Conservation (phyloP, 2,113 vertebrate genomes). For the Cettia cetti region DNA sequence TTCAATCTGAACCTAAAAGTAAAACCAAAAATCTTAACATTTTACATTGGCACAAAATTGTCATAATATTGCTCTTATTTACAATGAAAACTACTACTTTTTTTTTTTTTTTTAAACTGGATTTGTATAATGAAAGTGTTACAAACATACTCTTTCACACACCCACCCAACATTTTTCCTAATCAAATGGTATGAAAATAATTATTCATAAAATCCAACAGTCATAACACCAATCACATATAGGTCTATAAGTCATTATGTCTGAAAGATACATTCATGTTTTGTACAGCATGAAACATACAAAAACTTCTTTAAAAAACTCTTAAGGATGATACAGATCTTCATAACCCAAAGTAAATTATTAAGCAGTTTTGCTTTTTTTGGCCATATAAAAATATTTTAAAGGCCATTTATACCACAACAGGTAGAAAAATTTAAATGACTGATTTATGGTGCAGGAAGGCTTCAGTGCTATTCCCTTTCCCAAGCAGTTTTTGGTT, state of each 20-base stretch:
- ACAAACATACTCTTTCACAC: conserved; percentile 47
- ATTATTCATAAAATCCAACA: conserved; percentile 71
- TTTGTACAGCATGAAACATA: conserved; percentile 79
- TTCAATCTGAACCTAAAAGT: conserved; percentile 53
- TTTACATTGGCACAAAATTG: conserved; percentile 66
- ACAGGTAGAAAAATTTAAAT: conserved; percentile 53
- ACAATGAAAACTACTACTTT: conserved; percentile 53
- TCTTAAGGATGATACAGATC: conserved; percentile 64
- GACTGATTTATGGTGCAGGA: conserved; percentile 11
- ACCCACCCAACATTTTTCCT: conserved; percentile 36
- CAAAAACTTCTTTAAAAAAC: conserved; percentile 63
- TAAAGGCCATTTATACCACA: conserved; percentile 73
- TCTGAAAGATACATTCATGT: conserved; percentile 79
- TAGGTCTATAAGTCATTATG: conserved; percentile 59
- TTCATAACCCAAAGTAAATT: conserved; percentile 66
- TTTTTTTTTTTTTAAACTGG: conserved; percentile 54
- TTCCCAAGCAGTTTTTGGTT: conserved; percentile 27
- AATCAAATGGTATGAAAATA: conserved; percentile 73
- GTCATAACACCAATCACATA: conserved; percentile 64
- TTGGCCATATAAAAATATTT: conserved; percentile 77
- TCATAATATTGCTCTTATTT: conserved; percentile 73
- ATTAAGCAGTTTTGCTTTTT: conserved; percentile 59
- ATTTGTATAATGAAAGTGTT: conserved; percentile 61
- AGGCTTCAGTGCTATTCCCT: conserved; percentile 27
- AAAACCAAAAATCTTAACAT: conserved; percentile 44